phyloP scores from a whole-genome alignment of 2,113 vertebrate genomes.

The Hydrolagus affinis region DNA sequence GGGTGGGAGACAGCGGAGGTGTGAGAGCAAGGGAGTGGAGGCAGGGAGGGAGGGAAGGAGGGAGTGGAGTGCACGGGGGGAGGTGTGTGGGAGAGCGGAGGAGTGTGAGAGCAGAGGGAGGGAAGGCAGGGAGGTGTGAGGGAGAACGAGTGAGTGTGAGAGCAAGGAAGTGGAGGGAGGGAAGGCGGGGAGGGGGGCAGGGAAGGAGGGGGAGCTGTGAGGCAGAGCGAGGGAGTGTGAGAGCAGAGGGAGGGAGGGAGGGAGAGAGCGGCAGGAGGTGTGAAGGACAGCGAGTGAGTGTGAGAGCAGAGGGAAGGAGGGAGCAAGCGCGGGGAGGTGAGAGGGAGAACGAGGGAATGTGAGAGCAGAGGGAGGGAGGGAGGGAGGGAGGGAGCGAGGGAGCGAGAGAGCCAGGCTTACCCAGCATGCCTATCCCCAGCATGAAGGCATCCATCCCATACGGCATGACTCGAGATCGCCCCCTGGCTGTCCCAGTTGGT shows the following conservation, averaged over 20 bases:
- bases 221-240: neutral
- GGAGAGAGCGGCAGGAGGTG: neutral
- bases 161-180: neutral
- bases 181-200: neutral
- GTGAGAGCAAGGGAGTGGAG: neutral
- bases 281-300: neutral
- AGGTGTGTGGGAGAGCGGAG: neutral
- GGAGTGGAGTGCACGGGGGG: neutral
- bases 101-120: neutral
- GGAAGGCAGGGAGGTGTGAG: neutral
- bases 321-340: too few species aligned
- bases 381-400: neutral
- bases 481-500: conserved; percentile 86
- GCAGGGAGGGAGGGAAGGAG: neutral
- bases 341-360: neutral
- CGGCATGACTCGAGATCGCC: conserved; percentile 92
- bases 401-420: conserved; percentile 56
- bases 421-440: conserved; percentile 98
- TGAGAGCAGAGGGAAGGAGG: neutral
- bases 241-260: too few species aligned
- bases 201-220: neutral
- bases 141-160: neutral
- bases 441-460: conserved; percentile 99
- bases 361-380: neutral
- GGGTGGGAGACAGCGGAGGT: neutral